Evolutionary conservation across 2,797 vertebrate genomes (phyloP).

Genomic region (Cichlasoma orientale): DNA sequence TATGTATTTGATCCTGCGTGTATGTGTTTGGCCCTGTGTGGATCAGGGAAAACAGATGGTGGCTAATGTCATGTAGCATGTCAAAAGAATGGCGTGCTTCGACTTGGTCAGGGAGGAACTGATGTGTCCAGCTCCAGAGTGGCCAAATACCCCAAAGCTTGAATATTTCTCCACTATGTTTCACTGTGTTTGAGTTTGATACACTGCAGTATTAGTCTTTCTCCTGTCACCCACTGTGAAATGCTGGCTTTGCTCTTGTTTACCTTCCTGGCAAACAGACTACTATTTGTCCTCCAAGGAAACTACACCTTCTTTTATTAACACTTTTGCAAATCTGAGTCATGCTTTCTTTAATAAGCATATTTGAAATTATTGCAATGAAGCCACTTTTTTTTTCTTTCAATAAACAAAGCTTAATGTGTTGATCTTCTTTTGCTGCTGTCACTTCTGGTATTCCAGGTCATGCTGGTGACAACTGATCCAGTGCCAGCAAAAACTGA

Average conservation of each 20-base stretch:
- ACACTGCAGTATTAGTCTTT: not conserved
- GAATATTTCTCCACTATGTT: not conserved
- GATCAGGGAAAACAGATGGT: not conserved
- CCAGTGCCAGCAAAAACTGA: not conserved
- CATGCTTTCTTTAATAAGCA: not conserved
- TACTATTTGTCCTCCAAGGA: not conserved
- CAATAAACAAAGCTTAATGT: not conserved
- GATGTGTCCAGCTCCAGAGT: not conserved
- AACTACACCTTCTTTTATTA: not conserved
- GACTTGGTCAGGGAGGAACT: not conserved
- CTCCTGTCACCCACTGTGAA: not conserved
- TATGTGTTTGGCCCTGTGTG: no score
- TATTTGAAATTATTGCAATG: not conserved
- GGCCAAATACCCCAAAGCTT: not conserved
- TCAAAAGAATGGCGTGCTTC: not conserved
- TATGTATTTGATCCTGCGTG: no score
- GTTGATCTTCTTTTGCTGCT: not conserved
- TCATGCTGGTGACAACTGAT: conserved; percentile 4
- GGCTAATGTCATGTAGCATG: not conserved
- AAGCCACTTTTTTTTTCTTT: not conserved
- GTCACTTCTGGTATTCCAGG: not conserved
- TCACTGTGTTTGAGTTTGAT: not conserved
- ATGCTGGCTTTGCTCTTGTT: not conserved
- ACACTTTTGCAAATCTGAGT: not conserved
- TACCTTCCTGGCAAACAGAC: not conserved